Conservation (phyloP, 2,888 invertebrate genomes). For the Blastobasis lacticolella region DNA sequence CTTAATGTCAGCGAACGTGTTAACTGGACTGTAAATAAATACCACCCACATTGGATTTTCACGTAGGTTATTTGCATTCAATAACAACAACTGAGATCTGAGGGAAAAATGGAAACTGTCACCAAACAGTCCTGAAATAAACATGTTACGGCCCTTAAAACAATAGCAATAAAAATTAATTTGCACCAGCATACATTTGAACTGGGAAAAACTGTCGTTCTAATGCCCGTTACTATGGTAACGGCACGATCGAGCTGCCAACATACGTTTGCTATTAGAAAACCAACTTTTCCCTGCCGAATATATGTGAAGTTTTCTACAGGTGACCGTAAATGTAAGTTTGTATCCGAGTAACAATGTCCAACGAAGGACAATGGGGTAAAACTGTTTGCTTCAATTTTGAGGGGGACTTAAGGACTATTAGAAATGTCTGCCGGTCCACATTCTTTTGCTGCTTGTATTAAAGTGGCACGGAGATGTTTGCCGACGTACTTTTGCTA, state of each 20-base stretch:
- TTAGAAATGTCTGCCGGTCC: constrained; percentile 62
- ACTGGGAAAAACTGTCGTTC: constrained; percentile 29
- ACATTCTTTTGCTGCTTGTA: constrained; percentile 28
- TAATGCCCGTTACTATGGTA: constrained; percentile 47
- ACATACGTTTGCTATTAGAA: constrained; percentile 11
- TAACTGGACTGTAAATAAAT: too few species aligned
- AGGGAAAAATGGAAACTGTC: too few species aligned
- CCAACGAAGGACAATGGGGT: constrained; percentile 58
- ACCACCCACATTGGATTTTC: too few species aligned
- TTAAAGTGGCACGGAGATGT: constrained; percentile 7
- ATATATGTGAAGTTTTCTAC: constrained; percentile 22
- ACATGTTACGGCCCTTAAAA: background rate
- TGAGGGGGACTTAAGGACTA: constrained; percentile 60
- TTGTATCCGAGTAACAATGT: constrained; percentile 44
- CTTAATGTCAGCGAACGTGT: too few species aligned
- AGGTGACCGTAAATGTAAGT: constrained; percentile 14
- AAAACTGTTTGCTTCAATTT: constrained; percentile 64
- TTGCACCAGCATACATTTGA: background rate
- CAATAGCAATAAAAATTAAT: constrained; percentile 16
- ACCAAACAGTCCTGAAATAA: too few species aligned
- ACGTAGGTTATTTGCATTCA: too few species aligned
- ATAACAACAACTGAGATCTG: too few species aligned
- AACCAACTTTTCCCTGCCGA: constrained; percentile 3
- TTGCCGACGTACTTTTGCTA: too few species aligned
- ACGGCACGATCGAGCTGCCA: constrained; percentile 51